Conservation (phyloP, 2,888 invertebrate species). For the Caenorhabditis sp. region DNA sequence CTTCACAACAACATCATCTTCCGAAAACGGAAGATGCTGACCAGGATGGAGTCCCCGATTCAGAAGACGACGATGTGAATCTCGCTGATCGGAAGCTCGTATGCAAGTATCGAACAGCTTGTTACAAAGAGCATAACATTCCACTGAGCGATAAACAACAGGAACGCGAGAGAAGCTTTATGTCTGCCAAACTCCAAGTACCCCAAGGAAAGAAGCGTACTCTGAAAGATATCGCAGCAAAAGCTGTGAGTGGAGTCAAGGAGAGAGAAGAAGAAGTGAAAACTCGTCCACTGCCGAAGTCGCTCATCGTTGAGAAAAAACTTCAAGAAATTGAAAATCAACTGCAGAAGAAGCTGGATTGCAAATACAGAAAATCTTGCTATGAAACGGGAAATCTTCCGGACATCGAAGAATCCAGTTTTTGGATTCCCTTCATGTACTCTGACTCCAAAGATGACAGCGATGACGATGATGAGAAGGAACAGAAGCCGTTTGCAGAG, state of each 20-base stretch:
- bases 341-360: constrained; percentile 73
- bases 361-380: constrained; percentile 79
- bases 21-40: constrained; percentile 59
- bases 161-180: constrained; percentile 66
- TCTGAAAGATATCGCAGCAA: constrained; percentile 73
- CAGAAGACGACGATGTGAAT: constrained; percentile 66
- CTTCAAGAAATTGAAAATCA: constrained; percentile 71
- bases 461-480: constrained; percentile 59
- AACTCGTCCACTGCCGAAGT: constrained; percentile 61
- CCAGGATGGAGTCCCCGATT: constrained; percentile 66
- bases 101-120: constrained; percentile 75
- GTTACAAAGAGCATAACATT: constrained; percentile 70
- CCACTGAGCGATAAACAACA: constrained; percentile 64
- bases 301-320: constrained; percentile 66
- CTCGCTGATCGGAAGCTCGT: constrained; percentile 66
- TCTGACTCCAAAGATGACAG: constrained; percentile 23
- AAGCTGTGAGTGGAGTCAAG: constrained; percentile 72
- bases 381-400: constrained; percentile 80
- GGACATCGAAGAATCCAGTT: constrained; percentile 61
- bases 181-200: constrained; percentile 57
- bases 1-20: constrained; percentile 54
- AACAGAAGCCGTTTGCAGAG: constrained; percentile 65
- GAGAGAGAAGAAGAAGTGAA: constrained; percentile 83
- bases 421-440: constrained; percentile 40
- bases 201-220: constrained; percentile 72